These are phyloP conservation scores for Sebastes elongatus DNA, from an alignment of 2,797 vertebrate genomes.

Conservation along the genomic window DNA sequence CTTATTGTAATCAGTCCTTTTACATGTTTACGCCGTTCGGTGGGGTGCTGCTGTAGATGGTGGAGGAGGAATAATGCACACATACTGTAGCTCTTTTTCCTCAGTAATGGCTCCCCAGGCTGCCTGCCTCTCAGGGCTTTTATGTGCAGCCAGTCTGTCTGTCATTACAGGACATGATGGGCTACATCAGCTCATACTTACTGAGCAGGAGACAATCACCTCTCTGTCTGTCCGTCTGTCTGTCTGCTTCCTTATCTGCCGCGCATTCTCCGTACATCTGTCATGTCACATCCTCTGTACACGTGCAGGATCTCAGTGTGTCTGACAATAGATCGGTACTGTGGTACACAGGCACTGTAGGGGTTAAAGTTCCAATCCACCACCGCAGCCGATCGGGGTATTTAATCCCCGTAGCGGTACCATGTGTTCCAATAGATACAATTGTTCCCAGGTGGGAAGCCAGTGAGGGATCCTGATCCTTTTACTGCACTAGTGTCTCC, in stretches of 20 bases:
- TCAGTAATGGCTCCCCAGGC: slow-evolving; percentile 52
- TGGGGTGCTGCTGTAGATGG: neutral
- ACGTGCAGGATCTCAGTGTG: neutral
- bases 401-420: neutral
- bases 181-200: slow-evolving; percentile 32
- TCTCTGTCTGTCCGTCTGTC: slow-evolving; percentile 6
- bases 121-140: slow-evolving; percentile 46
- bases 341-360: neutral
- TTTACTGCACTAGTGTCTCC: neutral
- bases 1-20: neutral
- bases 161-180: slow-evolving; percentile 63
- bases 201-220: slow-evolving; percentile 35
- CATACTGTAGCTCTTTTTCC: slow-evolving; percentile 39
- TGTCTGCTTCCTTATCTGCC: slow-evolving; percentile 15
- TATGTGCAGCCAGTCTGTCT: slow-evolving; percentile 59
- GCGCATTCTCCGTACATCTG: neutral
- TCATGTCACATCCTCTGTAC: neutral
- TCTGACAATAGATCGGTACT: neutral
- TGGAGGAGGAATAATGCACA: slow-evolving; percentile 15
- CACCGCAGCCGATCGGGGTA: too few relatives aligned
- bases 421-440: neutral
- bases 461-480: neutral
- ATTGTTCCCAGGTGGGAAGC: neutral
- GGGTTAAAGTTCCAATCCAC: neutral
- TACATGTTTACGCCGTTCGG: neutral